These are phyloP conservation scores for Pluvialis apricaria DNA, from an alignment of 2,113 vertebrate species.

Conservation along the genomic window DNA sequence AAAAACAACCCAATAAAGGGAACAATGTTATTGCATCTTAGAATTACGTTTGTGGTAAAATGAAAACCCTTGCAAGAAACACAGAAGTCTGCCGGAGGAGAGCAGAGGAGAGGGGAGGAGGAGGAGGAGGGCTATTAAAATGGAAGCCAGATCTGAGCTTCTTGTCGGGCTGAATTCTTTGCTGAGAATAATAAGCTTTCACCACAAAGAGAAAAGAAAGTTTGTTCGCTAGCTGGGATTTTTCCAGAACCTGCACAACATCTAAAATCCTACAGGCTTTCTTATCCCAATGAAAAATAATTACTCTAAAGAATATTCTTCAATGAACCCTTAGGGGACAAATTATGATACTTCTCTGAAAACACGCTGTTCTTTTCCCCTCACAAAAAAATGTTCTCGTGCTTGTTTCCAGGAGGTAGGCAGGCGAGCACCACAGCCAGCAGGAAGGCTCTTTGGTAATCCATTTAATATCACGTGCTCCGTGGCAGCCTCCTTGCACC, in stretches of 20 bases:
- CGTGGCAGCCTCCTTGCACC: neutral
- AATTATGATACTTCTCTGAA: conserved; percentile 42
- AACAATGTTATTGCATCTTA: conserved; percentile 4
- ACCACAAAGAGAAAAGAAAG: conserved; percentile 43
- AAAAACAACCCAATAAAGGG: neutral
- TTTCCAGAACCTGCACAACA: conserved; percentile 31
- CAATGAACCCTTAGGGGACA: conserved; percentile 41
- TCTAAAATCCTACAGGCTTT: conserved; percentile 37
- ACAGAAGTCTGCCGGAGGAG: neutral
- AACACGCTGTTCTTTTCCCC: conserved; percentile 49
- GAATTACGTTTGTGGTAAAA: neutral
- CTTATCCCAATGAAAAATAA: conserved; percentile 40
- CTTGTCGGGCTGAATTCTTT: conserved; percentile 24
- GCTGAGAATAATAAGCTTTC: conserved; percentile 50
- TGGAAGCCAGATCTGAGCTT: conserved; percentile 33
- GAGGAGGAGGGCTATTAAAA: conserved; percentile 37
- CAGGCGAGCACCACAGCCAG: neutral
- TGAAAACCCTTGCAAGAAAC: conserved; percentile 24
- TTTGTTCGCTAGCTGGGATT: conserved; percentile 22
- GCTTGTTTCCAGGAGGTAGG: conserved; percentile 46
- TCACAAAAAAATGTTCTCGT: conserved; percentile 1
- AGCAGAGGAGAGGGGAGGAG: neutral
- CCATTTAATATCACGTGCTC: neutral
- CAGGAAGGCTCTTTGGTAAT: neutral
- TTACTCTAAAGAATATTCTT: conserved; percentile 43